Conservation (phyloP, 37 sponge, comb jelly and placozoan genomes). For the Geodia barretti region DNA sequence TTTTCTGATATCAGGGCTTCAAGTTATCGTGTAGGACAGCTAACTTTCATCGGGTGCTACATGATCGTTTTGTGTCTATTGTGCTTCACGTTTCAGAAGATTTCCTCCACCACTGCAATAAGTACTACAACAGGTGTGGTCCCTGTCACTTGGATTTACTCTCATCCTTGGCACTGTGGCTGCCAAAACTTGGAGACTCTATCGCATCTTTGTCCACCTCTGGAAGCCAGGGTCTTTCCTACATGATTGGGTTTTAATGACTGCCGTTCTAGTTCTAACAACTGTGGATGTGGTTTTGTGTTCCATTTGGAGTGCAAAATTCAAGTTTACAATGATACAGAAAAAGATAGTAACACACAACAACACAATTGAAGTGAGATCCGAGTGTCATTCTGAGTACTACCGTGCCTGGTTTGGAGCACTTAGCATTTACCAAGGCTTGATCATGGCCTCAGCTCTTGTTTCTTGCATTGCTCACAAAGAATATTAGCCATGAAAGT, state of each 20-base stretch:
- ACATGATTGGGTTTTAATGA: not conserved
- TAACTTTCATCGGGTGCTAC: conserved; percentile 9
- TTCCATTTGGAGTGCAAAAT: not conserved
- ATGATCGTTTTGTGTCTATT: not conserved
- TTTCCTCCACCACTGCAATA: not conserved
- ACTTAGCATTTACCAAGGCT: too few species aligned
- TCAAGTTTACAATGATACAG: too few species aligned
- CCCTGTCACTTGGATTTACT: not conserved
- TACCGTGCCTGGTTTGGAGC: too few species aligned
- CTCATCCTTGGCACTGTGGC: not conserved
- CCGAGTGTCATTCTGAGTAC: too few species aligned
- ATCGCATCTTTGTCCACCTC: conserved; percentile 40
- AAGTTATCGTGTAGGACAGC: conserved; percentile 2
- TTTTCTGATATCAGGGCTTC: conserved; percentile 10
- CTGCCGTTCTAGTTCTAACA: not conserved
- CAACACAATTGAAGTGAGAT: too few species aligned
- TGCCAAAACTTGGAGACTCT: conserved; percentile 28
- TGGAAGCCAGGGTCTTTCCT: conserved; percentile 19
- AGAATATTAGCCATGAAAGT: too few species aligned
- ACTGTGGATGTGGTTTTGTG: not conserved
- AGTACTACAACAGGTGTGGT: not conserved
- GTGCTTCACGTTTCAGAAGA: not conserved
- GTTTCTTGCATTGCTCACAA: too few species aligned
- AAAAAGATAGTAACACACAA: too few species aligned
- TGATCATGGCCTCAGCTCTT: too few species aligned